Conservation (phyloP, 2,113 vertebrate species). For the Ptyas mucosa region DNA sequence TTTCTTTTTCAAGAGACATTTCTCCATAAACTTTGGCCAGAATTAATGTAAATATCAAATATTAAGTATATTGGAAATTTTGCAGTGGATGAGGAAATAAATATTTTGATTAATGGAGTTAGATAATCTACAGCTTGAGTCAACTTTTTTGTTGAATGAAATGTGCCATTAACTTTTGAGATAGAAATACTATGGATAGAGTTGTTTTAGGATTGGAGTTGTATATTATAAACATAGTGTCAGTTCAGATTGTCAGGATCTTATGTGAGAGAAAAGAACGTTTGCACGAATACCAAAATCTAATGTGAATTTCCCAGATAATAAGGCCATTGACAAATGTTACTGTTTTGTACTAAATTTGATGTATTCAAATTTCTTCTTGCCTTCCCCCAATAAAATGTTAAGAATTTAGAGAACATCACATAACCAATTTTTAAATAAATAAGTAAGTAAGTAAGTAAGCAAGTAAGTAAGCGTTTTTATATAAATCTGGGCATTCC, state of each 20-base stretch:
- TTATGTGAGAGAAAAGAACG: neutral
- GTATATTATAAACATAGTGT: neutral
- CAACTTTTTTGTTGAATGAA: neutral
- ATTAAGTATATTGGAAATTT: neutral
- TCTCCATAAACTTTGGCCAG: neutral
- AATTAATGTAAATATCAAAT: neutral
- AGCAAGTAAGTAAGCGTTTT: too few relatives aligned
- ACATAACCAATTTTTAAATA: neutral
- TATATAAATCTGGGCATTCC: neutral
- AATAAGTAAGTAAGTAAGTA: too few relatives aligned
- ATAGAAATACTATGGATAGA: neutral
- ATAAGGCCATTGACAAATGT: neutral
- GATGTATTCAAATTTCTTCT: neutral
- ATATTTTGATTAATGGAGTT: neutral
- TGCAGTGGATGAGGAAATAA: neutral
- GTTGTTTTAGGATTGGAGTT: neutral
- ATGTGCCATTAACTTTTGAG: neutral
- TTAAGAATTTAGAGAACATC: neutral
- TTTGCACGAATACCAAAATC: neutral
- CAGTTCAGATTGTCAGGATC: neutral
- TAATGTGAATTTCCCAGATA: neutral
- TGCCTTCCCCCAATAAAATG: neutral
- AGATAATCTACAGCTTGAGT: neutral
- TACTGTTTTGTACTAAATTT: neutral
- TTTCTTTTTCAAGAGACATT: conserved; percentile 15